Evolutionary conservation across 1,140 invertebrate species (phyloP), one percentile per base, ranked within the genome.

Genomic region (Lepidurus packardi): DNA sequence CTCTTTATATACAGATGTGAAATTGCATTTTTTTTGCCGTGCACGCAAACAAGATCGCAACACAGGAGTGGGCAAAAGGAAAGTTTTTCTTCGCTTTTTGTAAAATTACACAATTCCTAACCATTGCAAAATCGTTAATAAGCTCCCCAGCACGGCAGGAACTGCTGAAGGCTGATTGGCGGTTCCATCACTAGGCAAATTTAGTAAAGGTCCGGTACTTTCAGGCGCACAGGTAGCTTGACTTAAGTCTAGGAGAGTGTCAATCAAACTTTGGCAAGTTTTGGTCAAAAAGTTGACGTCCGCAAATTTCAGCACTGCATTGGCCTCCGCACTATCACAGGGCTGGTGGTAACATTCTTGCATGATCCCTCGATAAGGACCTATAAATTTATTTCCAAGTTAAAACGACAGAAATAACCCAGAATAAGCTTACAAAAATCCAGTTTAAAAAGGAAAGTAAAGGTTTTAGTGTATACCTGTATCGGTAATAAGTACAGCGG

Each of bases 321-420:
- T 75, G 75, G 82, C 80, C 53, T 75, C 47, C 11, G 75, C 45
- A 25, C 77, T 79, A 76, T 87, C 86, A 80, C 86, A 87, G 16
- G 81, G 78, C 10, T 81, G 80, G 78, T 87, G 86, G 80, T 87
- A 87, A 77, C 86, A 87, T 45, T 84, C 75, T 74, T 82, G 81
- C 85, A 86, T 85, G 47, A 82, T 79, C 1, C 86, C 86, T 77
- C 86, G 79, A 74, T 83, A 86, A n/a, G 86, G 86, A 24, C 85
- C 85, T 85, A 74, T 25, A 78, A 81, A 47, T 34, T 34, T 34
- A 34, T 0, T 34, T 34, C 34, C 34, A 34, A 34, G 34, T 34
- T 4, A 34, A 34, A 34, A 34, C 34, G 34, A 34, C 34, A 3
- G 34, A 34, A 34, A 34, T 4, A 2, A 34, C 3, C 25, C 25